Conservation (phyloP, 2,888 invertebrate species). For the Spisula subtruncata region DNA sequence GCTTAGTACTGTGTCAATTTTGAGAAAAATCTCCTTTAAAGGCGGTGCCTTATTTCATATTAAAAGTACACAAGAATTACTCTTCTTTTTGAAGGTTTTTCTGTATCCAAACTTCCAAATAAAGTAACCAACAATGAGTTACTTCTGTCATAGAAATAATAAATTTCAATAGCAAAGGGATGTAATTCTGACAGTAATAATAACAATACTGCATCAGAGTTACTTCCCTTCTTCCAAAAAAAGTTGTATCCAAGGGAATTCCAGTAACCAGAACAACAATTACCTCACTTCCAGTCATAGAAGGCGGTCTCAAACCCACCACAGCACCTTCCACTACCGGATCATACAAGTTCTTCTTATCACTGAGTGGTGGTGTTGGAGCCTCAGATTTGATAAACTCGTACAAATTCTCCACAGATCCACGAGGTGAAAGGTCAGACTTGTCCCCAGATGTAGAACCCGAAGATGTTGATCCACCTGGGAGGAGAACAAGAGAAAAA, state of each 20-base stretch:
- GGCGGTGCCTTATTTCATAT: too few species aligned
- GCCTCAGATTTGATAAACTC: conserved; percentile 82
- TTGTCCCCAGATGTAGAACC: conserved; percentile 76
- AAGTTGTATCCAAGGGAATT: too few species aligned
- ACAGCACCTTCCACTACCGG: conserved; percentile 65
- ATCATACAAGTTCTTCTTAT: conserved; percentile 75
- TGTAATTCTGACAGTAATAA: not conserved
- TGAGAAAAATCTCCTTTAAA: too few species aligned
- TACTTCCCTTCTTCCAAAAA: conserved; percentile 67
- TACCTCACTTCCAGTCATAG: conserved; percentile 65
- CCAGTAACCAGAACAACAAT: too few species aligned
- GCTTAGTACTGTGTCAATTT: too few species aligned
- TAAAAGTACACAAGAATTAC: too few species aligned
- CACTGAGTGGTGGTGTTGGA: conserved; percentile 71
- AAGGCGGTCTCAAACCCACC: conserved; percentile 60
- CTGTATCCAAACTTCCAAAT: too few species aligned
- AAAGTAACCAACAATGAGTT: too few species aligned
- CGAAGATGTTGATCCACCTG: conserved; percentile 75
- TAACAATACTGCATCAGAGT: not conserved
- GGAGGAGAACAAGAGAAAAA: not conserved
- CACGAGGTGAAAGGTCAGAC: conserved; percentile 81
- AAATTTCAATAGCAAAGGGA: not conserved
- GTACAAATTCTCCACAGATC: conserved; percentile 83
- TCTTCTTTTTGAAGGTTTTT: too few species aligned
- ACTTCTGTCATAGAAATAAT: not conserved